Evolutionary conservation across 2,113 vertebrate species (phyloP).

Genomic region (Argyrosomus japonicus): DNA sequence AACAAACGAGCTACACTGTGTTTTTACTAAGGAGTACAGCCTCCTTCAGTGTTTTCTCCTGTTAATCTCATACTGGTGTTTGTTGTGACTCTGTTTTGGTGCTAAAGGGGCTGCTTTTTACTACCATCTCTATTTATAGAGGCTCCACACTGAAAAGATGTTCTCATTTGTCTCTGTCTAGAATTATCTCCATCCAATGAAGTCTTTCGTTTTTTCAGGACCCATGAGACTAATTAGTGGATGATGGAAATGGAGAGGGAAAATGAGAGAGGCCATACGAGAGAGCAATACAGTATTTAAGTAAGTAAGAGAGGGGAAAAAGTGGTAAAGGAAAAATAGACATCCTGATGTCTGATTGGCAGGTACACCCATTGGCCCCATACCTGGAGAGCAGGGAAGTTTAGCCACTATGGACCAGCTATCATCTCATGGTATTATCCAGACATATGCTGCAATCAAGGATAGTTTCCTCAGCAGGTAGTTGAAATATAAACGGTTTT

Average conservation of each 20-base stretch:
- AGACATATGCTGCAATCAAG: slow-evolving; percentile 1
- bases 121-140: slow-evolving; percentile 73
- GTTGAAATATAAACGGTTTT: slow-evolving; percentile 8
- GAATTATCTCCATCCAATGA: slow-evolving; percentile 72
- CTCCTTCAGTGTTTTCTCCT: slow-evolving; percentile 9
- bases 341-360: slow-evolving; percentile 34
- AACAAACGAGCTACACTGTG: slow-evolving; percentile 5
- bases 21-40: not conserved
- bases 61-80: slow-evolving; percentile 38
- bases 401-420: slow-evolving; percentile 12
- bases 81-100: slow-evolving; percentile 25
- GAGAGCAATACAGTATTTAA: slow-evolving; percentile 3
- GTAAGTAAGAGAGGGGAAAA: slow-evolving; percentile 9
- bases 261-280: slow-evolving; percentile 37
- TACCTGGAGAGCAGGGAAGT: slow-evolving; percentile 7
- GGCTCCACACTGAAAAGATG: slow-evolving; percentile 57
- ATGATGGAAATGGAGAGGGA: slow-evolving; percentile 58
- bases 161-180: slow-evolving; percentile 79
- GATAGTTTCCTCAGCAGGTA: not conserved
- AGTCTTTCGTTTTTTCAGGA: slow-evolving; percentile 46
- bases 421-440: slow-evolving; percentile 12
- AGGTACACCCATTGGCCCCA: slow-evolving; percentile 13
- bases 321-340: not conserved
- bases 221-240: slow-evolving; percentile 76
- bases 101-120: slow-evolving; percentile 36